Percentiles rank a stretch among this genome's conserved stretches.
These are phyloP conservation scores for Macrosteles quadrilineatus DNA, from an alignment of 1,140 invertebrate genomes.

Conservation along the genomic window DNA sequence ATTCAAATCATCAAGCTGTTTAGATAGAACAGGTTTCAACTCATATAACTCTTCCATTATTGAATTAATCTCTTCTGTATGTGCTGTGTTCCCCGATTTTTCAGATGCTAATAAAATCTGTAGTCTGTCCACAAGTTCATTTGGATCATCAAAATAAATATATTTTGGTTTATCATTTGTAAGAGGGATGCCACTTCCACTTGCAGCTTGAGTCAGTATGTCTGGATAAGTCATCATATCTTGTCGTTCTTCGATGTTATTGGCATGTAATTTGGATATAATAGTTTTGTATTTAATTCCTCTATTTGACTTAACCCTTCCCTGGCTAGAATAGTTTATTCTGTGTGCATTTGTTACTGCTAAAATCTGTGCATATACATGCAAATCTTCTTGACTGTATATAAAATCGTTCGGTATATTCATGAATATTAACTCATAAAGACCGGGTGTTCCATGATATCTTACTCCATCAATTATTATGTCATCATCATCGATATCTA, in stretches of 20 bases:
- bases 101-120: neutral
- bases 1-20: neutral
- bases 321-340: neutral
- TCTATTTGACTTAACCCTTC: conserved; percentile 2
- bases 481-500: conserved; percentile 8
- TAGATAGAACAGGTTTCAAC: too few species aligned
- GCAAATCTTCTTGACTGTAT: conserved; percentile 8
- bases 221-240: too few species aligned
- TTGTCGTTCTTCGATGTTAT: too few species aligned
- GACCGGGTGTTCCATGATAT: neutral
- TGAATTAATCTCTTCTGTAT: neutral
- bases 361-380: neutral
- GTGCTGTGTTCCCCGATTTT: neutral
- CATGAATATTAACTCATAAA: conserved; percentile 21
- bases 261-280: too few species aligned
- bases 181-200: neutral
- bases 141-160: conserved; percentile 14
- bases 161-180: neutral
- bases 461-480: neutral
- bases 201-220: too few species aligned
- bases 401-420: neutral
- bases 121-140: conserved; percentile 7
- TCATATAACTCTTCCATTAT: conserved; percentile 8
- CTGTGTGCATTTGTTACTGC: conserved; percentile 2
- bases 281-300: conserved; percentile 14